Evolutionary conservation across 2,888 invertebrate species (phyloP).

Genomic region (Drosophila diplacantha): DNA sequence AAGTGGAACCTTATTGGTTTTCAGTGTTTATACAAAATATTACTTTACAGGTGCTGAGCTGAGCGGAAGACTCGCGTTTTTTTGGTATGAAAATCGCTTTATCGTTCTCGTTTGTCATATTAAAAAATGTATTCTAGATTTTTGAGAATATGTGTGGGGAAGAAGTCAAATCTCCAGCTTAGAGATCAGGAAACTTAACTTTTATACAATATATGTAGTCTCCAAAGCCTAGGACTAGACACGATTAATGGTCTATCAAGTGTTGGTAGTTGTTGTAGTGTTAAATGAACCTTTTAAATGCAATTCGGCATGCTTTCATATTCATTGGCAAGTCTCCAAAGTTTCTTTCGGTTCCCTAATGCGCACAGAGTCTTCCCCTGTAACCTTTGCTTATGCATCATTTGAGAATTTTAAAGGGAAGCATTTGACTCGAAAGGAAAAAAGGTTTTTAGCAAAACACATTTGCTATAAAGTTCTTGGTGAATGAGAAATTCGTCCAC

Average conservation of each 20-base stretch:
- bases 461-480: conserved; percentile 77
- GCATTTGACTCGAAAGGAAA: conserved; percentile 1
- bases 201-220: conserved; percentile 28
- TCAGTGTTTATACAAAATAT: conserved; percentile 49
- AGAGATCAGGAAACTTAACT: conserved; percentile 38
- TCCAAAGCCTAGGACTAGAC: conserved; percentile 47
- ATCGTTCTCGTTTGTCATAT: conserved; percentile 42
- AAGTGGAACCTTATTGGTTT: conserved; percentile 18
- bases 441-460: conserved; percentile 74
- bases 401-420: conserved; percentile 26
- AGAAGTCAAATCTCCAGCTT: conserved; percentile 28
- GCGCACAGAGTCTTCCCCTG: conserved; percentile 14
- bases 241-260: conserved; percentile 38
- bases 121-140: conserved; percentile 43
- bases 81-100: conserved; percentile 30
- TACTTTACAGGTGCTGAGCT: conserved; percentile 50
- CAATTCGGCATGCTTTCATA: conserved; percentile 40
- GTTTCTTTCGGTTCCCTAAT: conserved; percentile 9
- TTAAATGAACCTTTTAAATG: conserved; percentile 43
- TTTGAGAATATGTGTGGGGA: conserved; percentile 17
- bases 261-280: conserved; percentile 22
- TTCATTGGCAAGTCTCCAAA: conserved; percentile 34
- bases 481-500: conserved; percentile 78
- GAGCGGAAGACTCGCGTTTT: conserved; percentile 62
- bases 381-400: conserved; percentile 29